Evolutionary conservation across 2,797 vertebrate genomes (phyloP), one percentile per base, ranked within the genome.

Genomic region (Leucoraja ocellata): DNA sequence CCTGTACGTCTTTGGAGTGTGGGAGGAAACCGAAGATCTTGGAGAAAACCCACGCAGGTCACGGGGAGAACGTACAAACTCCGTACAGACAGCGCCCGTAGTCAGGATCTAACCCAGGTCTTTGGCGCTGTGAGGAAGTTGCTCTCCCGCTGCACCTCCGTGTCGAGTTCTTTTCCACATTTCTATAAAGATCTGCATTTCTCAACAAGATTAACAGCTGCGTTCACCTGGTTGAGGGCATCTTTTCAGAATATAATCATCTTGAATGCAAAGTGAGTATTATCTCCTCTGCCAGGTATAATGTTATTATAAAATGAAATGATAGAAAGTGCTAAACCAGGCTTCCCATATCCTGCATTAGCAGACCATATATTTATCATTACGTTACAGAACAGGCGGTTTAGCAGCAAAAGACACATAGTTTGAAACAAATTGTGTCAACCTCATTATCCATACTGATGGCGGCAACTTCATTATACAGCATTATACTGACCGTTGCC

Each of bases 401-500:
- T 58, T 5, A 63, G 84, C 14, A 68, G 14, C n/a, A 88, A 68
- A 68, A 68, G 36, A 21, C 68, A 21, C 32, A 9, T 36, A 68
- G 18, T 10, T 10, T 32, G 61, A 88, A 68, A 36, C 11, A 84
- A 54, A n/a, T 84, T 84, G 54, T 11, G 9, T 28, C 10, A 84
- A n/a, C 6, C 58, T 84, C 14, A 16, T 32, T 13, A 88, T 32
- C n/a, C 63, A 65, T 3, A n/a, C 18, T 68, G 14, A 68, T 68
- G 65, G 16, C 63, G 16, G 1, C 3, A 13, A 32, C n/a, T 9
- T 32, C 32, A 32, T 32, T 32, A 32, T 32, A 25, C 39, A 73
- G 46, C 58, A 46, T 68, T 63, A 65, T 46, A 96, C 98, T 97
- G 95, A 99, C 98, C 98, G 0, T 99, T 99, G 95, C 98, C 98